Evolutionary conservation across 2,888 invertebrate species (phyloP).

Genomic region (Linnaemya vulpina): DNA sequence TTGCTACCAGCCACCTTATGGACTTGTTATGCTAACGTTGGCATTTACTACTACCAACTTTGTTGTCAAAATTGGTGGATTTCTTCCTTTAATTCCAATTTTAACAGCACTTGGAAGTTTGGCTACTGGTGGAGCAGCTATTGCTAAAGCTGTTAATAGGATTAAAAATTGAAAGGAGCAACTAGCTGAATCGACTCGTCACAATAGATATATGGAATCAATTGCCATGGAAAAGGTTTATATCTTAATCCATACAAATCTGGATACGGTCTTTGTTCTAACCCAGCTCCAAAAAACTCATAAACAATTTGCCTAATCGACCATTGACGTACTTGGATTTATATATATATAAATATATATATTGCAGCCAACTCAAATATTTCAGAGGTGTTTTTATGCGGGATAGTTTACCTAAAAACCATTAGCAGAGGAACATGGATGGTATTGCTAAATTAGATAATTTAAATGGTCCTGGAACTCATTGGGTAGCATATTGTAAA

Average conservation of each 20-base stretch:
- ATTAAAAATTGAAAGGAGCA: neutral
- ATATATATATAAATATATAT: neutral
- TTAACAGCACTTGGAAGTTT: conserved; percentile 4
- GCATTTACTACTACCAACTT: no score
- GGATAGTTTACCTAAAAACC: conserved; percentile 5
- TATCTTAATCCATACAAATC: no score
- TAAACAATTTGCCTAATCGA: neutral
- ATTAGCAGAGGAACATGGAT: conserved; percentile 6
- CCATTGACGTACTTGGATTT: neutral
- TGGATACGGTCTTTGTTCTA: no score
- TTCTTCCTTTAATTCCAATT: no score
- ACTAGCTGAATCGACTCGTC: conserved; percentile 4
- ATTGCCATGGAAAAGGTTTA: no score
- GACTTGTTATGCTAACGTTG: no score
- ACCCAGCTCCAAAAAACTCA: neutral
- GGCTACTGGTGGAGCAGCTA: neutral
- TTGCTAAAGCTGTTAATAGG: neutral
- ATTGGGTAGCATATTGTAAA: conserved; percentile 21
- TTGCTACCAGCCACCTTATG: no score
- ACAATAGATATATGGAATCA: no score
- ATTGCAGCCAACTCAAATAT: neutral
- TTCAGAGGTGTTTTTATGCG: conserved; percentile 12
- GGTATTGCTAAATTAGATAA: conserved; percentile 26
- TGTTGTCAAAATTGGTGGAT: no score
- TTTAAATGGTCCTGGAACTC: conserved; percentile 1